Evolutionary conservation across 2,888 invertebrate genomes (phyloP).

Genomic region (Hirtodrosophila cameraria): DNA sequence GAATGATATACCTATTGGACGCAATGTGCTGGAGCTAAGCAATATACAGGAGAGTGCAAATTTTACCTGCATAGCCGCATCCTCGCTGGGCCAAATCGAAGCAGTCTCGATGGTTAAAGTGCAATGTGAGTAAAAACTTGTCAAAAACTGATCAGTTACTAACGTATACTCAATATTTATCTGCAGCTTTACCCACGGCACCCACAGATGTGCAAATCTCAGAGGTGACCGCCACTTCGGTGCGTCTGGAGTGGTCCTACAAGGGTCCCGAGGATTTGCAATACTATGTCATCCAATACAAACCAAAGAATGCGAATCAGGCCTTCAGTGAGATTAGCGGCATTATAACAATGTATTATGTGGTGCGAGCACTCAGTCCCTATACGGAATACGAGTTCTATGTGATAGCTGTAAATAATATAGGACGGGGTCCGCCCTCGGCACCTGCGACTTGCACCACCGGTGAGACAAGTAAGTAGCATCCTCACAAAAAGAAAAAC

Average conservation of each 20-base stretch:
- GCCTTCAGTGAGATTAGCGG: constrained; percentile 97
- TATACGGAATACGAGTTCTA: constrained; percentile 98
- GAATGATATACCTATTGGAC: constrained; percentile 92
- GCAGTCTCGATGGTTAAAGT: constrained; percentile 95
- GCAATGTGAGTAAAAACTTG: constrained; percentile 90
- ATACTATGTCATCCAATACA: constrained; percentile 98
- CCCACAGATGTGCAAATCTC: constrained; percentile 95
- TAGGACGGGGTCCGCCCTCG: constrained; percentile 96
- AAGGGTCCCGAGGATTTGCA: constrained; percentile 94
- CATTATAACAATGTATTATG: constrained; percentile 96
- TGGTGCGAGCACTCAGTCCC: constrained; percentile 94
- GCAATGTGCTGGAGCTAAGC: constrained; percentile 93
- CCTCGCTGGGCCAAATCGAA: constrained; percentile 96
- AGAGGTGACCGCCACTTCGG: constrained; percentile 96
- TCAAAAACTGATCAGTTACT: neutral
- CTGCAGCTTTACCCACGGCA: constrained; percentile 93
- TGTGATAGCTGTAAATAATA: constrained; percentile 97
- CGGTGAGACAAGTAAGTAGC: constrained; percentile 95
- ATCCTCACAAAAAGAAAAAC: neutral
- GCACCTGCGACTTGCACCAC: constrained; percentile 95
- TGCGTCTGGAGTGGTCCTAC: constrained; percentile 96
- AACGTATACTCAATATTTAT: neutral
- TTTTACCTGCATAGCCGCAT: constrained; percentile 98
- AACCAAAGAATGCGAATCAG: constrained; percentile 95
- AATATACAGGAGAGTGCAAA: constrained; percentile 96